Percentiles rank a stretch among this genome's conserved stretches.
These are phyloP conservation scores for Eledone cirrhosa DNA, from an alignment of 2,888 invertebrate species.

Conservation along the genomic window DNA sequence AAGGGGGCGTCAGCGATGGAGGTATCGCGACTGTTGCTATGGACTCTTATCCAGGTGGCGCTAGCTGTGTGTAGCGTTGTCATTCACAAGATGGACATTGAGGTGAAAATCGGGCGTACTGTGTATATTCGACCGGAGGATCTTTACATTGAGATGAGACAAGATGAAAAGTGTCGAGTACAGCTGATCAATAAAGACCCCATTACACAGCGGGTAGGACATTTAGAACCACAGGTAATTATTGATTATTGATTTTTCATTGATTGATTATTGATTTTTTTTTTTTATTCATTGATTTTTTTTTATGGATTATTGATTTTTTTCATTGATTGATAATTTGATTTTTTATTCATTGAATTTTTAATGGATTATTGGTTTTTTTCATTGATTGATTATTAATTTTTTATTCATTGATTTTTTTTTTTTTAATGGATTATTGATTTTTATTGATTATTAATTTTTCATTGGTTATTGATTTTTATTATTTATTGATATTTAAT, in stretches of 20 bases:
- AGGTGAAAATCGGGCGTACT: slow-evolving; percentile 57
- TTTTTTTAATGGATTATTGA: too few relatives aligned
- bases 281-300: not conserved
- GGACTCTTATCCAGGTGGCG: slow-evolving; percentile 19
- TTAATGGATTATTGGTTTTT: too few relatives aligned
- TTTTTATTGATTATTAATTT: too few relatives aligned
- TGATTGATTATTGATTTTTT: too few relatives aligned
- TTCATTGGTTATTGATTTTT: too few relatives aligned
- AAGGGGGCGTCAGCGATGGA: slow-evolving; percentile 10
- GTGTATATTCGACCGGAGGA: slow-evolving; percentile 57
- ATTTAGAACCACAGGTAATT: slow-evolving; percentile 62
- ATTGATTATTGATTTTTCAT: too few relatives aligned
- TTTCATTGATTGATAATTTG: too few relatives aligned
- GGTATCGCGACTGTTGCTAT: not conserved
- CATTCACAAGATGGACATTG: slow-evolving; percentile 48
- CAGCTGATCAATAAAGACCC: slow-evolving; percentile 64
- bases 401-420: too few relatives aligned
- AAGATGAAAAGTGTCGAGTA: slow-evolving; percentile 60
- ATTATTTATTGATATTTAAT: too few relatives aligned
- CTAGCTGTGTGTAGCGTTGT: slow-evolving; percentile 40
- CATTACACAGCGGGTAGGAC: slow-evolving; percentile 63
- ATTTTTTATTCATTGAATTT: too few relatives aligned
- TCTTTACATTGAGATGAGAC: slow-evolving; percentile 45
- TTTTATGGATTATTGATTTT: too few relatives aligned
- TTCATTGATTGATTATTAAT: too few relatives aligned